These are phyloP conservation scores for Notiomystis cincta DNA, from an alignment of 2,113 vertebrate genomes.

Conservation along the genomic window DNA sequence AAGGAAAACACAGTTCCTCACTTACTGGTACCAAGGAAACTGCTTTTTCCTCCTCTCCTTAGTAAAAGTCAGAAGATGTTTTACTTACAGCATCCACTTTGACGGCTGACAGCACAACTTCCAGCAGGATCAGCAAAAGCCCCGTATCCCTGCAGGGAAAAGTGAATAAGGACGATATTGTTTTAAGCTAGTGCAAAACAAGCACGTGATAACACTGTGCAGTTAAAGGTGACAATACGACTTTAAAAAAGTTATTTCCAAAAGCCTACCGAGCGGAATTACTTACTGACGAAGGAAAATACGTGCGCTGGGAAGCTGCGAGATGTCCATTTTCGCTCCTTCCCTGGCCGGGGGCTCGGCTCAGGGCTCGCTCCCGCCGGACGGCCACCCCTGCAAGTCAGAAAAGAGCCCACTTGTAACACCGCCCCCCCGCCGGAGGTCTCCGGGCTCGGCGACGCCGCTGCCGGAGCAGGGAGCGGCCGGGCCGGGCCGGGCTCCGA, in stretches of 20 bases:
- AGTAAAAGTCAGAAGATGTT: not conserved
- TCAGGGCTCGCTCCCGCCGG: not conserved
- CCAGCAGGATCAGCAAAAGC: constrained; percentile 22
- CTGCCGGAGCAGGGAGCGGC: not conserved
- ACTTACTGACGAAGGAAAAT: constrained; percentile 45
- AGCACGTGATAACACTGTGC: not conserved
- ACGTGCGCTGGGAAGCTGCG: not conserved
- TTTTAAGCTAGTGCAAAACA: not conserved
- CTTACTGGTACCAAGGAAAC: constrained; percentile 7
- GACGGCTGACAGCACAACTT: constrained; percentile 31
- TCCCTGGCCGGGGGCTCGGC: not conserved
- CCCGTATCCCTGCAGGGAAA: constrained; percentile 17
- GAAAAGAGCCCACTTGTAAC: not conserved
- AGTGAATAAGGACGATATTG: not conserved
- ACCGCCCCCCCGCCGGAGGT: not conserved
- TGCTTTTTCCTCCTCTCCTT: not conserved
- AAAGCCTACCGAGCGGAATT: not conserved
- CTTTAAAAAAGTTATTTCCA: constrained; percentile 15
- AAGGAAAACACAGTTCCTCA: not conserved
- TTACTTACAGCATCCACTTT: constrained; percentile 52
- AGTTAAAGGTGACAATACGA: not conserved
- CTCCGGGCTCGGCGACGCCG: not conserved
- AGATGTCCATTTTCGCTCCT: constrained; percentile 30
- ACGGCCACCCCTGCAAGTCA: constrained; percentile 11
- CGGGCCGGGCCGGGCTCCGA: not conserved